phyloP scores from a whole-genome alignment of 1,140 invertebrate species.

The Drosophila bocqueti region DNA sequence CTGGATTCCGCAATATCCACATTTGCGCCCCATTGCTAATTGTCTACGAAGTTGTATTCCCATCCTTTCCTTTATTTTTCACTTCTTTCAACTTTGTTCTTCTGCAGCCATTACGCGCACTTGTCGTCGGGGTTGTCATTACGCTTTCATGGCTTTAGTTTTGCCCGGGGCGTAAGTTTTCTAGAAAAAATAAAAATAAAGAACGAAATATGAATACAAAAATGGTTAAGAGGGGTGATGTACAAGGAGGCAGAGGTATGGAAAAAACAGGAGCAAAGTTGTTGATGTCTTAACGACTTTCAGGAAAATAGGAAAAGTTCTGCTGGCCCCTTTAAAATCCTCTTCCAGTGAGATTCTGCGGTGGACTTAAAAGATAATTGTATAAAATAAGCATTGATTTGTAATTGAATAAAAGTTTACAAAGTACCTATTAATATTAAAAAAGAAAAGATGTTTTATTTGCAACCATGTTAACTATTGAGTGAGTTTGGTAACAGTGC shows the following conservation, averaged over 20 bases:
- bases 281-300: constrained; percentile 59
- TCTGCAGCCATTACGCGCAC: constrained; percentile 60
- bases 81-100: constrained; percentile 25
- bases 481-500: too few species aligned
- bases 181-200: constrained; percentile 47
- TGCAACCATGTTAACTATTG: too few species aligned
- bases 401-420: background rate
- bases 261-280: background rate
- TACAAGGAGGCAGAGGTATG: background rate
- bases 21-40: constrained; percentile 55
- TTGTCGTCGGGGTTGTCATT: constrained; percentile 69
- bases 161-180: constrained; percentile 52
- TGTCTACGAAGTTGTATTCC: constrained; percentile 50
- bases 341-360: background rate
- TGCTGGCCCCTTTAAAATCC: constrained; percentile 30
- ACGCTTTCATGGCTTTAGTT: constrained; percentile 76
- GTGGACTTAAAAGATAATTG: background rate
- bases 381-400: background rate
- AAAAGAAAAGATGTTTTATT: background rate
- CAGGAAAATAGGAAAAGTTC: constrained; percentile 67
- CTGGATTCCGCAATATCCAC: constrained; percentile 8
- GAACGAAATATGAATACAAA: constrained; percentile 68
- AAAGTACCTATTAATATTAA: background rate
- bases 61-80: constrained; percentile 4
- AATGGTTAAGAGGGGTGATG: constrained; percentile 25